phyloP scores from a whole-genome alignment of 2,888 invertebrate genomes.

The Poecilus cupreus region DNA sequence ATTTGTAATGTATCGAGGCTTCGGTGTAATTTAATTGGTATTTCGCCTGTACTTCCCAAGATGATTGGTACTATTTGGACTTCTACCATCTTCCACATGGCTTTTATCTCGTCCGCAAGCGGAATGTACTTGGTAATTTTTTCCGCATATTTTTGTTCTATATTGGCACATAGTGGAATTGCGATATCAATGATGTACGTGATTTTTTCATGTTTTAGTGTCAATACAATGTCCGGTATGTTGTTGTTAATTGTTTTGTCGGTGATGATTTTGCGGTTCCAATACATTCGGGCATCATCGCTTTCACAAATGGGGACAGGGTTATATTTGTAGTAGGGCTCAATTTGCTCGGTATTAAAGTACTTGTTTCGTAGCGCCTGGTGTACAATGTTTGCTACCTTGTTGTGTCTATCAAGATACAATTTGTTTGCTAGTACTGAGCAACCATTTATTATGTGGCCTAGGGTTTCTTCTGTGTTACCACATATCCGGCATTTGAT shows the following conservation, averaged over 20 bases:
- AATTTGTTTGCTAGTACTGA: slow-evolving; percentile 20
- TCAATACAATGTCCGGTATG: slow-evolving; percentile 37
- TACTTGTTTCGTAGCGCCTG: not conserved
- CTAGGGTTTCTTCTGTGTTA: not conserved
- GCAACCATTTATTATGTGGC: slow-evolving; percentile 26
- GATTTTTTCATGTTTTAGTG: not conserved
- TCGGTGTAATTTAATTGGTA: not conserved
- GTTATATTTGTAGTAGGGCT: slow-evolving; percentile 40
- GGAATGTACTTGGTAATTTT: slow-evolving; percentile 45
- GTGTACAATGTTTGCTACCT: slow-evolving; percentile 37
- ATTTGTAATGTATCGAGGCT: not conserved
- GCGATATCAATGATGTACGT: slow-evolving; percentile 39
- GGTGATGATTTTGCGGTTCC: slow-evolving; percentile 33
- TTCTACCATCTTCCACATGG: slow-evolving; percentile 19
- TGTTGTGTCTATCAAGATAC: not conserved
- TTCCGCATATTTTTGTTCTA: slow-evolving; percentile 2
- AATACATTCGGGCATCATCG: not conserved
- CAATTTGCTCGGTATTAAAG: not conserved
- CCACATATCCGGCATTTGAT: not conserved
- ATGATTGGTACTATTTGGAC: slow-evolving; percentile 36
- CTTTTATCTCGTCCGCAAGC: slow-evolving; percentile 41
- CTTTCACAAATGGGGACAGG: not conserved
- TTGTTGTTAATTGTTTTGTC: slow-evolving; percentile 14
- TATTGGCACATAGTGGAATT: not conserved
- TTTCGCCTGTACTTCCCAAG: slow-evolving; percentile 45